A percentile compares a stretch with the other conserved stretches of the same genome.
phyloP scores from a whole-genome alignment of 1,140 invertebrate species.

The Drosophila auraria region DNA sequence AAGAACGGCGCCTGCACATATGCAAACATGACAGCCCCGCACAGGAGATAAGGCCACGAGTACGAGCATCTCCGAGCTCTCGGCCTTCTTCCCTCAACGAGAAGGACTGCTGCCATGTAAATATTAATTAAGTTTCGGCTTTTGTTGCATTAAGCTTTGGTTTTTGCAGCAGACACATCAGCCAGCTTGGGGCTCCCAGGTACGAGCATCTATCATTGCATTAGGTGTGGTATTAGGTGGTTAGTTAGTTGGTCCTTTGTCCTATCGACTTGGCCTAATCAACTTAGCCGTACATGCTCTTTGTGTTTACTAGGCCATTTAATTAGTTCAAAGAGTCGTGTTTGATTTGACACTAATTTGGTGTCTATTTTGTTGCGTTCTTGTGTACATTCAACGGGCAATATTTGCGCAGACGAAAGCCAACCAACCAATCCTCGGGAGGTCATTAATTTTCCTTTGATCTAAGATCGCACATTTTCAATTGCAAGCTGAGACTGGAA shows the following conservation, averaged over 20 bases:
- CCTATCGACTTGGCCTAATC: constrained; percentile 59
- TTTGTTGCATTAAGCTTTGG: constrained; percentile 62
- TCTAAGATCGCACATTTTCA: constrained; percentile 44
- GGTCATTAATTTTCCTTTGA: constrained; percentile 43
- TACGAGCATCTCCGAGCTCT: constrained; percentile 13
- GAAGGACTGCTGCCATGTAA: constrained; percentile 67
- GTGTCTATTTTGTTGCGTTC: constrained; percentile 27
- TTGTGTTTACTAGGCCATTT: constrained; percentile 36
- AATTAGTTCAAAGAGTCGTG: constrained; percentile 72
- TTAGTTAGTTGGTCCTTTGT: constrained; percentile 58
- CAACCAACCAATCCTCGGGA: neutral
- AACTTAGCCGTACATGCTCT: constrained; percentile 45
- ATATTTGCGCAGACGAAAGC: constrained; percentile 8
- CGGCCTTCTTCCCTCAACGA: constrained; percentile 9
- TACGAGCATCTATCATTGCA: constrained; percentile 44
- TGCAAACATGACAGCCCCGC: constrained; percentile 56
- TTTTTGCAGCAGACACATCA: constrained; percentile 45
- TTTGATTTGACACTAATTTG: constrained; percentile 73
- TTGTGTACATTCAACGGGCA: constrained; percentile 13
- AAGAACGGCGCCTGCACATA: constrained; percentile 41
- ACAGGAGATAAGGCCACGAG: constrained; percentile 52
- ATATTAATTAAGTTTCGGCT: constrained; percentile 83
- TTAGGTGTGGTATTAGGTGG: constrained; percentile 64
- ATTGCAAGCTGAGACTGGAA: constrained; percentile 40
- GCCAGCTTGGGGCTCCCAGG: constrained; percentile 16